Evolutionary conservation across 2,113 vertebrate genomes (phyloP), one percentile per base, ranked within the genome.

Genomic region (Pachycephala philippinensis): DNA sequence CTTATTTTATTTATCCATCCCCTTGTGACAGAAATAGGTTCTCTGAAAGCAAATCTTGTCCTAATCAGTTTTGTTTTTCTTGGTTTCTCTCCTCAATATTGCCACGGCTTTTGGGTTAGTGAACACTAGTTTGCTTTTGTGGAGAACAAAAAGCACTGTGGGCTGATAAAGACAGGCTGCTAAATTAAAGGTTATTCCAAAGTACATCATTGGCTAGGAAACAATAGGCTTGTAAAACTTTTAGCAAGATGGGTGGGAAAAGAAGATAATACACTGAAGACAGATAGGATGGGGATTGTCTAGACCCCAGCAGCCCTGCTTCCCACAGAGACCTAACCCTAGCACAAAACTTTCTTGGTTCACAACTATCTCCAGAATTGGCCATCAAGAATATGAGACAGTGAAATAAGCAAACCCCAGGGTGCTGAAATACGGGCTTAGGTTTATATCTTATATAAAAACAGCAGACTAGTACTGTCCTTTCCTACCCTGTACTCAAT

Each of bases 1-100:
- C 66, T 97, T 97, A 97, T 97, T 97, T 96, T 97, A 97, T 98
- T 97, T 98, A 96, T 97, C 95, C 93, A 83, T 95, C 84, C 93
- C 92, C 90, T 80, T 90, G 93, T 96, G 97, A 97, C 97, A 98
- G 93, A 97, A 97, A 97, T 95, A 97, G 96, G 95, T 97, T 97
- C 93, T 93, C 94, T 93, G 95, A 97, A 95, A 96, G 96, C 95
- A 97, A 95, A 96, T 95, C 91, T 97, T 91, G 93, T 96, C 94
- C 97, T 96, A 90, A 97, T 97, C 97, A 94, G 95, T 93, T 97
- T 96, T 97, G 87, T 96, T 97, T 97, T 81, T 91, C 97, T 95
- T 94, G 74, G 68, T 95, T 97, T 97, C 70, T 95, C 94, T 95
- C 93, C 86, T 97, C 92, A 92, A 37, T 84, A 87, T 94, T 96